Evolutionary conservation across 2,888 invertebrate species (phyloP), one percentile per base, ranked within the genome.

Genomic region (Arge pagana): DNA sequence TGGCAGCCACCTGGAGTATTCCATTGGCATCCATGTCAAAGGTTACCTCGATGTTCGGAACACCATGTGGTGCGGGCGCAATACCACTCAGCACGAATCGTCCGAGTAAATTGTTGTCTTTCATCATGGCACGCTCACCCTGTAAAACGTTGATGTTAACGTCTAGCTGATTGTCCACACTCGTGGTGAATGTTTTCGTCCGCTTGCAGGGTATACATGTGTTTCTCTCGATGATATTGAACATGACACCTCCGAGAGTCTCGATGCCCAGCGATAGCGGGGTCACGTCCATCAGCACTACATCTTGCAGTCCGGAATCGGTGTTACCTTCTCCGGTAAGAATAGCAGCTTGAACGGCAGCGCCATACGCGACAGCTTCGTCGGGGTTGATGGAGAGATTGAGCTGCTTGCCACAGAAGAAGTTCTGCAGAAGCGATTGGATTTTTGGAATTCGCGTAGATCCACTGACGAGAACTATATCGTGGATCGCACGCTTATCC

Each of bases 291-390:
- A 87, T 84, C 8, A 88, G 73, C 0, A 87, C 76, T 1, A 88
- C 84, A 64, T 88, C 91, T 70, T 89, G 88, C 61, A 92, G 89
- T 77, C 81, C 83, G 3, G 85, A 80, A 57, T 69, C 72, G 4
- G 65, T 71, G 54, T 71, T 64, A 10, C 77, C 76, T 60, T 82
- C 81, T 68, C 89, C 87, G 2, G 83, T 83, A 11, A 96, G 80
- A 60, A 95, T 94, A 33, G 95, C 96, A 1, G 94, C 96, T 77
- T 96, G 96, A 0, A 96, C 93, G 13, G 95, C 94, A 3, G 95
- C 94, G 3, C 94, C 94, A 69, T 94, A 96, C 0, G 96, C 96
- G 1, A 96, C 90, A 5, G 96, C 90, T 76, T 93, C 93, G 67
- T 93, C 93, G 0, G 93, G 95, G 76, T 96, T 95, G 64, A 96